Evolutionary conservation across 1,140 invertebrate species (phyloP).

Genomic region (Plutomurus gul): DNA sequence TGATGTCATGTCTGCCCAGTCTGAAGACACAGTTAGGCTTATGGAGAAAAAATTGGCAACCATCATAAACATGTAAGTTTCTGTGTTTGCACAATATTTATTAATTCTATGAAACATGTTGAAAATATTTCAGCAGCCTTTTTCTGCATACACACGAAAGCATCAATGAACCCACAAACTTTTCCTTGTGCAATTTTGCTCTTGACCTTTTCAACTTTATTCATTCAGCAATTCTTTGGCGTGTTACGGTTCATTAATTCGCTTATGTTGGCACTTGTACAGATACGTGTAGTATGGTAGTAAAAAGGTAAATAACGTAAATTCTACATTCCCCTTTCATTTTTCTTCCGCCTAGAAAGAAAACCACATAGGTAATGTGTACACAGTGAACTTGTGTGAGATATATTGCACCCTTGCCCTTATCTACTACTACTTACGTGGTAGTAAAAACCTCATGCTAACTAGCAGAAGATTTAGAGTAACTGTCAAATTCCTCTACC

Average conservation of each 20-base stretch:
- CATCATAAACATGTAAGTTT: conserved; percentile 71
- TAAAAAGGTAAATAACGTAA: not conserved
- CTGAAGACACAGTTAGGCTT: conserved; percentile 66
- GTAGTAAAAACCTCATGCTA: too few relatives aligned
- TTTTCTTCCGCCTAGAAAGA: conserved; percentile 3
- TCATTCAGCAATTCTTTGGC: not conserved
- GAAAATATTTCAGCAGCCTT: not conserved
- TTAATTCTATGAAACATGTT: not conserved
- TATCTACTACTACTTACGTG: too few relatives aligned
- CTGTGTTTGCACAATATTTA: not conserved
- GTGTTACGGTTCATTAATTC: not conserved
- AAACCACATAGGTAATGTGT: not conserved
- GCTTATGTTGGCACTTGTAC: not conserved
- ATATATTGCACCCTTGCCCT: too few relatives aligned
- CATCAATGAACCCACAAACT: not conserved
- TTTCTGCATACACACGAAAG: not conserved
- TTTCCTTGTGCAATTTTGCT: not conserved
- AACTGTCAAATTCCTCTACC: not conserved
- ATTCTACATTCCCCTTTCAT: conserved; percentile 2
- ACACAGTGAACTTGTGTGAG: not conserved
- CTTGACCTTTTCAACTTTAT: not conserved
- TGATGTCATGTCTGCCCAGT: conserved; percentile 69
- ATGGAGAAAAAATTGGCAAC: conserved; percentile 80
- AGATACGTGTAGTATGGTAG: not conserved
- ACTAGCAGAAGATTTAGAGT: not conserved